Percentiles rank a stretch among this genome's conserved stretches.
Conservation (phyloP, 1,140 invertebrate genomes). For the Lepidurus couesii region DNA sequence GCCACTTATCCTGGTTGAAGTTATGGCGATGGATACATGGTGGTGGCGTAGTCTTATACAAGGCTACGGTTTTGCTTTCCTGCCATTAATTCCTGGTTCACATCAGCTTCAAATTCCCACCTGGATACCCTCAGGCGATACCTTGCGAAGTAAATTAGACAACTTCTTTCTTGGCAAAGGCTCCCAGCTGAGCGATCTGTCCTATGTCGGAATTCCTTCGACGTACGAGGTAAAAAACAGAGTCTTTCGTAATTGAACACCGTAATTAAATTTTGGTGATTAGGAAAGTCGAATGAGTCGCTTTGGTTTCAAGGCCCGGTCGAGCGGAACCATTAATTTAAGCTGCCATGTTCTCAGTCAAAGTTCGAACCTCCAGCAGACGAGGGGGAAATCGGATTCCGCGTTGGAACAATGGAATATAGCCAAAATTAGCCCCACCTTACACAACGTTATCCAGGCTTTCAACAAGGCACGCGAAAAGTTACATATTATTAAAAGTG, state of each 20-base stretch:
- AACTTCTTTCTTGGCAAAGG: neutral
- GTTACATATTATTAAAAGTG: neutral
- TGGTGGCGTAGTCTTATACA: neutral
- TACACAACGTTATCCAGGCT: neutral
- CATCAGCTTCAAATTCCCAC: neutral
- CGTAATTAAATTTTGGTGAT: neutral
- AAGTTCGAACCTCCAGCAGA: neutral
- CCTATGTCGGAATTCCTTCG: neutral
- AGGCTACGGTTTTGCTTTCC: conserved; percentile 1
- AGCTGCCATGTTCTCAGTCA: neutral
- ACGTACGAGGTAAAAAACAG: neutral
- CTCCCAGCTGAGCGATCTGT: neutral
- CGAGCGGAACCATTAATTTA: neutral
- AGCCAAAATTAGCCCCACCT: neutral
- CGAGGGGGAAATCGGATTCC: neutral
- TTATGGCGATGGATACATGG: conserved; percentile 1
- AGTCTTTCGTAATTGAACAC: neutral
- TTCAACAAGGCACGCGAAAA: neutral
- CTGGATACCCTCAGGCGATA: neutral
- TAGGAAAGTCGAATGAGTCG: neutral
- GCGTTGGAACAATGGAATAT: neutral
- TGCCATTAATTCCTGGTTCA: neutral
- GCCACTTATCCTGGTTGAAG: conserved; percentile 7
- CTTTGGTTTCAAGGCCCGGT: neutral
- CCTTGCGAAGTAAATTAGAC: neutral